Base-by-base conservation (phyloP, 2,888 invertebrate genomes). In the Catonia carolina region DNA sequence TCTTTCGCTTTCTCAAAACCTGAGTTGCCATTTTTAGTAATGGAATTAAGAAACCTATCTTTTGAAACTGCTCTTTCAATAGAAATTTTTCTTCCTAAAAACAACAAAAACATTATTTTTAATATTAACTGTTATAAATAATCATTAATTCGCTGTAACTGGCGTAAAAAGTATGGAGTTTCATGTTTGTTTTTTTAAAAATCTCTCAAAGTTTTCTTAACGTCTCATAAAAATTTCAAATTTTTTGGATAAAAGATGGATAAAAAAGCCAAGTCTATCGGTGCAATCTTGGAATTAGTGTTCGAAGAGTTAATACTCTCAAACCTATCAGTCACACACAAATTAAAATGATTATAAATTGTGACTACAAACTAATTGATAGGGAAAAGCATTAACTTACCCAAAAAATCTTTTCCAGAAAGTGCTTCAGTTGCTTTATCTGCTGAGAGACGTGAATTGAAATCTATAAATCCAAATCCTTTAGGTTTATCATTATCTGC, bases 401-500 rank as follows among this genome's bases (percentile, higher is more conserved):
- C 58, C 52, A 53, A 18, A 36, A 58, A 50, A 15, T 31, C 41
- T 41, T 41, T 39, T 20, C 53, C 58, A 50, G 39, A 53, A 15
- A 58, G 22, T 14, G 37, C 41, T 42, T 53, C 53, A 35, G 17
- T 49, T 5, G 58, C 58, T 17, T 53, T 58, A 33, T 53, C 53
- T 3, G 58, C 58, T 39, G 42, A 45, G 5, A 53, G 18, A 33
- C 58, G 47, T 33, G 53, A 53, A 22, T 14, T 18, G 14, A 31
- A 58, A 42, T 57, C 53, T 10, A 57, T 53, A 53, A 58, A 58
- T 17, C 53, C 58, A 50, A 52, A 58, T 15, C 58, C 58, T 22
- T 47, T 52, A 2, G 48, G 47, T 31, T 58, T 53, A 33, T 41
- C 1, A n/a, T 22, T 49, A 42, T 53, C 53, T n/a, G 49, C 35